Evolutionary conservation across 2,888 invertebrate genomes (phyloP).

Genomic region (Lathronympha strigana): DNA sequence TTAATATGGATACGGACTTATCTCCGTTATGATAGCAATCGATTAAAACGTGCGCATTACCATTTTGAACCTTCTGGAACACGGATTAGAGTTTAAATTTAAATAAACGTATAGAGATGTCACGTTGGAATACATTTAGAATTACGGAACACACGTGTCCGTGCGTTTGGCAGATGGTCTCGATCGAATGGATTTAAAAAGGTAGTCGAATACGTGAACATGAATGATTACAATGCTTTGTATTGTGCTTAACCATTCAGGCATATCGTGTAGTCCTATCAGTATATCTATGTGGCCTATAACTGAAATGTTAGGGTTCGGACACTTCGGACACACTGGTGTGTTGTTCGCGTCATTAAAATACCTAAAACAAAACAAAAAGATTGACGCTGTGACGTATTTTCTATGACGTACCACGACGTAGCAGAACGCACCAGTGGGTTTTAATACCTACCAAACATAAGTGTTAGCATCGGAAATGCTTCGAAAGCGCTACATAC

Average conservation of each 20-base stretch:
- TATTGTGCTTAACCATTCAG: neutral
- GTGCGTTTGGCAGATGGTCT: constrained; percentile 26
- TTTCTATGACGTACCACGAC: no score
- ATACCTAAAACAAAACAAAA: no score
- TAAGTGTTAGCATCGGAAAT: no score
- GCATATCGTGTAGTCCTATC: neutral
- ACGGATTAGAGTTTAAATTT: neutral
- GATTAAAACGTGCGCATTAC: neutral
- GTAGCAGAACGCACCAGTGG: no score
- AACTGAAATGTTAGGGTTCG: no score
- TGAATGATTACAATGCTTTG: constrained; percentile 6
- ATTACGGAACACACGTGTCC: constrained; percentile 6
- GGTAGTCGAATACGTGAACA: constrained; percentile 2
- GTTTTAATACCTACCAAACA: no score
- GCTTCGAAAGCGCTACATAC: no score
- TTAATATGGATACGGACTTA: constrained; percentile 5
- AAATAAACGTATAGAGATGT: neutral
- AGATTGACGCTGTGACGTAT: no score
- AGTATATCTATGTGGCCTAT: no score
- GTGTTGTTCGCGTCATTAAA: no score
- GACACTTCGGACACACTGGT: no score
- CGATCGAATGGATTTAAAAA: constrained; percentile 24
- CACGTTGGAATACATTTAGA: constrained; percentile 7
- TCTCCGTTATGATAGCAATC: neutral
- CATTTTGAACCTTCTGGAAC: neutral